phyloP scores from a whole-genome alignment of 2,888 invertebrate genomes.

The Byasa hedistus region DNA sequence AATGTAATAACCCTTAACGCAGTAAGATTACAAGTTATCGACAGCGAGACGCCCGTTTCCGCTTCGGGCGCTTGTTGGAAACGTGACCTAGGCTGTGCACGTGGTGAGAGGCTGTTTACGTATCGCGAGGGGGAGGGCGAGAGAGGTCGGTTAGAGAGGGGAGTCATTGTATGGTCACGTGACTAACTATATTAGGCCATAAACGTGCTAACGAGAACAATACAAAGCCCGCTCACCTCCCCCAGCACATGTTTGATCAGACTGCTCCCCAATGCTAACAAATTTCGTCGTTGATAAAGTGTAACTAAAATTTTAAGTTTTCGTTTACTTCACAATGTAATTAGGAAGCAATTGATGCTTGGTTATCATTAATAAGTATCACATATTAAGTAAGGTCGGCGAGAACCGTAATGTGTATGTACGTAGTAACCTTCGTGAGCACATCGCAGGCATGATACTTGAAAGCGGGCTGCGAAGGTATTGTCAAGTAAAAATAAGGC shows the following conservation, averaged over 20 bases:
- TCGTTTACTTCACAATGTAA: no score
- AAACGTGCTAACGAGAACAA: background rate
- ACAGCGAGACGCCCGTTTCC: conserved; percentile 5
- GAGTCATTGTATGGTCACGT: background rate
- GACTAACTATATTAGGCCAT: background rate
- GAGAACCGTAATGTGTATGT: no score
- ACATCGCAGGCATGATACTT: no score
- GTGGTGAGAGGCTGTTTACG: conserved; percentile 15
- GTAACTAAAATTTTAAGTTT: no score
- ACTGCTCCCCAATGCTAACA: background rate
- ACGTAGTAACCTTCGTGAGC: no score
- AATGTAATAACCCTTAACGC: conserved; percentile 1
- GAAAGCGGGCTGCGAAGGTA: no score
- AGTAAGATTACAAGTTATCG: conserved; percentile 2
- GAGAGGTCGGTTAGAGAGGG: background rate
- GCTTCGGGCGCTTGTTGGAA: background rate
- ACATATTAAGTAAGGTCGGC: no score
- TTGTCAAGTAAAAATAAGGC: no score
- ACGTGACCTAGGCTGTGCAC: conserved; percentile 13
- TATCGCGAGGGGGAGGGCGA: background rate
- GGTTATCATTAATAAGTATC: no score
- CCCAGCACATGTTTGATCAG: background rate
- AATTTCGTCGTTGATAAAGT: no score
- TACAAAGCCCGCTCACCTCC: background rate
- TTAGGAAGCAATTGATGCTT: no score